A percentile compares a stretch with the other conserved stretches of the same genome.
Evolutionary conservation across 2,797 vertebrate genomes (phyloP).

Genomic region (Rhinatrema bivittatum): DNA sequence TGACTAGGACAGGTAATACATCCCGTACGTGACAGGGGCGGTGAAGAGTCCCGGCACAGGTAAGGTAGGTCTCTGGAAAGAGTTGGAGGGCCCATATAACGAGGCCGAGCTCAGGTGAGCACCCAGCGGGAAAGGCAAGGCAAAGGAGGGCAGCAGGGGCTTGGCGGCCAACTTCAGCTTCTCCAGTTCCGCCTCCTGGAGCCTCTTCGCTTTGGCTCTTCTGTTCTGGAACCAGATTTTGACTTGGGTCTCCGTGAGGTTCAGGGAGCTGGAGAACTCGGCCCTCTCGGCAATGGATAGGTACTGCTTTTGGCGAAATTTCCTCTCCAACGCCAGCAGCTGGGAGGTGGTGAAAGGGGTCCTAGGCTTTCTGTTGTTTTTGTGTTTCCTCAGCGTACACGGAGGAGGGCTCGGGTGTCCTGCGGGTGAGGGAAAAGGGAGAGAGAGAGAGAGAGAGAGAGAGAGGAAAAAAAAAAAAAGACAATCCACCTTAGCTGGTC

Average conservation of each 20-base stretch:
- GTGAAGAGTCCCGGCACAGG: conserved; percentile 65
- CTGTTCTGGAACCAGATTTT: conserved; percentile 85
- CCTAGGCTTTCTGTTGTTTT: conserved; percentile 77
- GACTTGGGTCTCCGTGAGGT: conserved; percentile 76
- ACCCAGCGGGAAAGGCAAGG: conserved; percentile 64
- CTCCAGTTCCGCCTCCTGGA: conserved; percentile 75
- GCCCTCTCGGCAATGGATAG: conserved; percentile 76
- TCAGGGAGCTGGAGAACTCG: conserved; percentile 70
- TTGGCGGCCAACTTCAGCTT: conserved; percentile 69
- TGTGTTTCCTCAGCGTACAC: conserved; percentile 74
- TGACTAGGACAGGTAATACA: conserved; percentile 74
- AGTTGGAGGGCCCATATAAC: conserved; percentile 52
- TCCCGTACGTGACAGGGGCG: conserved; percentile 69
- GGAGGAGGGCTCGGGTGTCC: conserved; percentile 61
- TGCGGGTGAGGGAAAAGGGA: too few relatives aligned
- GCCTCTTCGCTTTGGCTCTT: conserved; percentile 74
- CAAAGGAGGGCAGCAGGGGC: conserved; percentile 65
- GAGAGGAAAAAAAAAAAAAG: too few relatives aligned
- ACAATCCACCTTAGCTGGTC: too few relatives aligned
- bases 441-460: background rate
- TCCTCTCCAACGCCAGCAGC: conserved; percentile 72
- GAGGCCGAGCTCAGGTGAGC: conserved; percentile 55
- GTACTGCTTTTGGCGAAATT: conserved; percentile 78
- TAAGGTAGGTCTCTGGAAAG: conserved; percentile 56
- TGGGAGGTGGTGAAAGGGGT: conserved; percentile 76